Evolutionary conservation across 2,113 vertebrate genomes (phyloP).

Genomic region (Nematolebias whitei): DNA sequence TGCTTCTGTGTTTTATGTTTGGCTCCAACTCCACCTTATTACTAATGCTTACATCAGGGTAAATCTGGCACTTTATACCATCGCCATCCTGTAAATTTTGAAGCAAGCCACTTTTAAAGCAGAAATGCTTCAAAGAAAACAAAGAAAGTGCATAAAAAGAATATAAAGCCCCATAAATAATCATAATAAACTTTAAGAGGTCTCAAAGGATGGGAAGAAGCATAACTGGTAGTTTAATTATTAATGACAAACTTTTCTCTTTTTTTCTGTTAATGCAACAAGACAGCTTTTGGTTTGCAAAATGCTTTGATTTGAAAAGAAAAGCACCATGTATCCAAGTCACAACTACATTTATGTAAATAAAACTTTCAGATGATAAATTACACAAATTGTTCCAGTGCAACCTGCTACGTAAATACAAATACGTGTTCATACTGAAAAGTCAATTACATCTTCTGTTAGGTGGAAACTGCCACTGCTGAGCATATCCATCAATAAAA

Average conservation of each 20-base stretch:
- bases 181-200: not conserved
- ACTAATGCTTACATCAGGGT: slow-evolving; percentile 36
- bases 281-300: not conserved
- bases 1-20: slow-evolving; percentile 45
- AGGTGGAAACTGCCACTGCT: slow-evolving; percentile 45
- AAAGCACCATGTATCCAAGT: not conserved
- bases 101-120: not conserved
- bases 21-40: slow-evolving; percentile 28
- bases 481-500: slow-evolving; percentile 53
- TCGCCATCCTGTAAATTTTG: not conserved
- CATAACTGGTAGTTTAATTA: not conserved
- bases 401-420: slow-evolving; percentile 6
- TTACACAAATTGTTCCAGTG: not conserved
- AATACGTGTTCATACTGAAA: slow-evolving; percentile 28
- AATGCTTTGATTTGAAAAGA: too few species aligned
- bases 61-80: slow-evolving; percentile 1
- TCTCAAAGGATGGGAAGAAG: not conserved
- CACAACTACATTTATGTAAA: not conserved
- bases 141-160: not conserved
- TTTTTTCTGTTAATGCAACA: not conserved
- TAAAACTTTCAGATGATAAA: not conserved
- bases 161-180: slow-evolving; percentile 7
- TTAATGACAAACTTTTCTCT: not conserved
- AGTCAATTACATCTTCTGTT: slow-evolving; percentile 33
- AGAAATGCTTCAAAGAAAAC: slow-evolving; percentile 1